phyloP scores from a whole-genome alignment of 2,888 invertebrate genomes.

The Andrena praecox region DNA sequence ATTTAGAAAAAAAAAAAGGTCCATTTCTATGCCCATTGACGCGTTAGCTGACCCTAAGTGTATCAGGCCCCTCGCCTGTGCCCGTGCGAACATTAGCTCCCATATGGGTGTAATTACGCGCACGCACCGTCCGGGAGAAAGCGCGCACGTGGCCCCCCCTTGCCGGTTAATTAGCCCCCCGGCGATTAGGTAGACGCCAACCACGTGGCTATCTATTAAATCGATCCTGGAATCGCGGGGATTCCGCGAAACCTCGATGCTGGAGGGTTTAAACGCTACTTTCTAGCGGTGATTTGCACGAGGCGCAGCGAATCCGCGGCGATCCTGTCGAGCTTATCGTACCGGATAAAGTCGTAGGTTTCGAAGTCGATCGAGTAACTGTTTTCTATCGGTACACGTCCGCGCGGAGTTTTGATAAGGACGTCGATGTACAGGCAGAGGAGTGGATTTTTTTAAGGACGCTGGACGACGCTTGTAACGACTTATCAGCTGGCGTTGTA shows the following conservation, averaged over 20 bases:
- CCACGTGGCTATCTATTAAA: slow-evolving; percentile 69
- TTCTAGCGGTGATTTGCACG: slow-evolving; percentile 53
- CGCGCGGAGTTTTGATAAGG: slow-evolving; percentile 39
- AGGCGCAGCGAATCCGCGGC: slow-evolving; percentile 34
- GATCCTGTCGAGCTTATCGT: slow-evolving; percentile 45
- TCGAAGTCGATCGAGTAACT: slow-evolving; percentile 45
- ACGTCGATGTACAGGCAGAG: not conserved
- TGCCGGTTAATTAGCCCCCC: slow-evolving; percentile 77
- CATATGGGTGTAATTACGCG: slow-evolving; percentile 53
- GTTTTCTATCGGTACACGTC: slow-evolving; percentile 47
- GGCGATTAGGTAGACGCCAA: slow-evolving; percentile 65
- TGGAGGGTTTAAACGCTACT: slow-evolving; percentile 37
- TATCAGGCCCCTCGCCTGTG: slow-evolving; percentile 4
- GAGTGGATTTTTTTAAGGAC: not conserved
- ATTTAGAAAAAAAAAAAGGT: slow-evolving; percentile 22
- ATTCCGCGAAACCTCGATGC: slow-evolving; percentile 52
- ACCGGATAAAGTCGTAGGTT: slow-evolving; percentile 36
- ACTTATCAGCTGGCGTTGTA: slow-evolving; percentile 24
- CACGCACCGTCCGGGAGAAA: slow-evolving; percentile 73
- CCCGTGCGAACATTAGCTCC: slow-evolving; percentile 12
- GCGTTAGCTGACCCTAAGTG: slow-evolving; percentile 2
- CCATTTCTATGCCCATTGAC: slow-evolving; percentile 20
- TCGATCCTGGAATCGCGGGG: slow-evolving; percentile 61
- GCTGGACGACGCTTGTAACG: slow-evolving; percentile 10
- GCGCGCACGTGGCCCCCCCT: slow-evolving; percentile 77